These are phyloP conservation scores for Rhabdophis nuchalis DNA, from an alignment of 2,797 vertebrate species.

Conservation along the genomic window DNA sequence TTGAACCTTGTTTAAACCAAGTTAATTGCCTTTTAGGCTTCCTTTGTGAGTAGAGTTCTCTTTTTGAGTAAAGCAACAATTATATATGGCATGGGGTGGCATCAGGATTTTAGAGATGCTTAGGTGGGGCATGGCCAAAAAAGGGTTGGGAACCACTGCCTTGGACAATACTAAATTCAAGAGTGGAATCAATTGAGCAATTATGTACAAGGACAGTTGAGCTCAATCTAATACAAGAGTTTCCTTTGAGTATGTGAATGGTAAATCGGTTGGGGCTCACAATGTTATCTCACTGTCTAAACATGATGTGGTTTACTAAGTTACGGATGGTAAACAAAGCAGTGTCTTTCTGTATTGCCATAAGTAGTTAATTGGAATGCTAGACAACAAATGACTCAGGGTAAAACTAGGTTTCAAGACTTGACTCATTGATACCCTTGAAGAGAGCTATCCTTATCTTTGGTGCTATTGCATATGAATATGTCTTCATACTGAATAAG, in stretches of 20 bases:
- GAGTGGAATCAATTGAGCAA: neutral
- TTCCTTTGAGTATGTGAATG: neutral
- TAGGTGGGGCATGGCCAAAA: no score
- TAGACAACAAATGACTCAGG: neutral
- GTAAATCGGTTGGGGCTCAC: neutral
- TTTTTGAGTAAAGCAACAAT: no score
- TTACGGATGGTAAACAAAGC: neutral
- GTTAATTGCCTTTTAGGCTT: no score
- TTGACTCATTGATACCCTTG: constrained; percentile 10
- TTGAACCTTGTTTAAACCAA: no score
- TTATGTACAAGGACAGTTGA: neutral
- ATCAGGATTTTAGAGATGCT: no score
- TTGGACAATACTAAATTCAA: neutral
- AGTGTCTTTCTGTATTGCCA: neutral
- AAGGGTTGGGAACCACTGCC: no score
- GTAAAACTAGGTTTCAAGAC: neutral
- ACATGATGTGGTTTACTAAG: constrained; percentile 7
- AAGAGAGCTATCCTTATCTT: neutral
- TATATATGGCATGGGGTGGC: no score
- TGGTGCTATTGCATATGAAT: neutral
- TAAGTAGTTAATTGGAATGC: neutral
- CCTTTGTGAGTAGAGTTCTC: no score
- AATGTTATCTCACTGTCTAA: constrained; percentile 7
- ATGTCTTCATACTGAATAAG: neutral
- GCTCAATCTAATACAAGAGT: neutral